These are phyloP conservation scores for Xyrichtys novacula DNA, from an alignment of 2,797 vertebrate species.

Conservation along the genomic window DNA sequence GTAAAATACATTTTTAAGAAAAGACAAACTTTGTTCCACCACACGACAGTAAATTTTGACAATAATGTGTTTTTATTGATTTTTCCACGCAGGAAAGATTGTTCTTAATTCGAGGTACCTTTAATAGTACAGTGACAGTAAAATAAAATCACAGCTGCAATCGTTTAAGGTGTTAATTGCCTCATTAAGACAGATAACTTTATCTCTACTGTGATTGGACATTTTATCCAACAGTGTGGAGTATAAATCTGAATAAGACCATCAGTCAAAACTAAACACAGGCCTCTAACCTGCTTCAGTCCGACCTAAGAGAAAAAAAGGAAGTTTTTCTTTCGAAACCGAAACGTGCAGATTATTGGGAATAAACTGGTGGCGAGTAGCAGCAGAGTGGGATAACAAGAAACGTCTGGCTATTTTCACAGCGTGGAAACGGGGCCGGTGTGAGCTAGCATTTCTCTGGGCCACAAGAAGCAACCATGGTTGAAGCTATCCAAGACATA, in stretches of 20 bases:
- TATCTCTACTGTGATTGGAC: slow-evolving; percentile 13
- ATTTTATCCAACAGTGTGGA: neutral
- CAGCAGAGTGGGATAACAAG: slow-evolving; percentile 50
- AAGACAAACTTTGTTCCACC: too few relatives aligned
- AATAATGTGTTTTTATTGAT: slow-evolving; percentile 2
- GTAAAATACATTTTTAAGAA: too few relatives aligned
- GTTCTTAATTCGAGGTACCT: neutral
- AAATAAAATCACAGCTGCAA: slow-evolving; percentile 32
- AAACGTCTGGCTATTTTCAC: slow-evolving; percentile 66
- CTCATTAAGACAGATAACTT: slow-evolving; percentile 40
- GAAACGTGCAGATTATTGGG: slow-evolving; percentile 20
- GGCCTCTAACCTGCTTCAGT: slow-evolving; percentile 57
- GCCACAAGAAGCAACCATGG: slow-evolving; percentile 37
- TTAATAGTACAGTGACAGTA: neutral
- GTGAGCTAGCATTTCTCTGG: slow-evolving; percentile 56
- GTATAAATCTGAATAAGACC: neutral
- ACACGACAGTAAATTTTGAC: neutral
- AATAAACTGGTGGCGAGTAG: slow-evolving; percentile 36
- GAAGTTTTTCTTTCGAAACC: slow-evolving; percentile 50
- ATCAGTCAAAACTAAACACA: slow-evolving; percentile 11
- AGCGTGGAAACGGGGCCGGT: slow-evolving; percentile 67
- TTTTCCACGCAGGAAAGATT: neutral
- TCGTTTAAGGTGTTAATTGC: slow-evolving; percentile 5
- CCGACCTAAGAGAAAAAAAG: slow-evolving; percentile 13
- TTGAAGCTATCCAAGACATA: slow-evolving; percentile 25